Percentiles rank a stretch among this genome's conserved stretches.
Evolutionary conservation across 2,888 invertebrate genomes (phyloP).

Genomic region (Strigamia crassipes): DNA sequence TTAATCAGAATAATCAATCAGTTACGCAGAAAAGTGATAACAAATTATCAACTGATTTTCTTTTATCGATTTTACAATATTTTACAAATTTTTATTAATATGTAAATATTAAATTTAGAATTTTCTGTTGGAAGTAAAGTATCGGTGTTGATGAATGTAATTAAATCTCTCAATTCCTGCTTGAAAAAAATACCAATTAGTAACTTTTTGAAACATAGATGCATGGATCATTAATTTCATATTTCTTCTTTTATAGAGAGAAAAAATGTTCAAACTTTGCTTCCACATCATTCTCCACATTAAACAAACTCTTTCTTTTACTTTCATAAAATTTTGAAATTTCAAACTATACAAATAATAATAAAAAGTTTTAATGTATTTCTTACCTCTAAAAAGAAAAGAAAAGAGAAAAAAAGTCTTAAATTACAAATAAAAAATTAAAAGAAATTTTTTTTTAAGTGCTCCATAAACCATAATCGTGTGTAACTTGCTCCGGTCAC

Average conservation of each 20-base stretch:
- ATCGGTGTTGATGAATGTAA: conserved; percentile 12
- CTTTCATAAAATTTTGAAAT: conserved; percentile 23
- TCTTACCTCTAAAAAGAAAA: not conserved
- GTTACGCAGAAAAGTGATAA: not conserved
- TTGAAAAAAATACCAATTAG: conserved; percentile 34
- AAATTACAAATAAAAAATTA: not conserved
- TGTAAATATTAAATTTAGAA: not conserved
- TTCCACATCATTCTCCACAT: conserved; percentile 38
- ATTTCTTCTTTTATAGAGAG: not conserved
- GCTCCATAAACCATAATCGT: conserved; percentile 29
- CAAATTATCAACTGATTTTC: not conserved
- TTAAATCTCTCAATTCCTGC: conserved; percentile 7
- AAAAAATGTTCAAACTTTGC: conserved; percentile 16
- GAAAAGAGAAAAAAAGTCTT: not conserved
- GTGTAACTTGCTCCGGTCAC: conserved; percentile 18
- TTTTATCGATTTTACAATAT: not conserved
- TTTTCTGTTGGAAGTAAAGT: not conserved
- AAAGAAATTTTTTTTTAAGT: not conserved
- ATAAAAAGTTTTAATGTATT: conserved; percentile 38
- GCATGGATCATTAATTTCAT: conserved; percentile 27
- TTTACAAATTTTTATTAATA: not conserved
- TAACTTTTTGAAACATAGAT: conserved; percentile 34
- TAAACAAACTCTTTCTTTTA: conserved; percentile 17
- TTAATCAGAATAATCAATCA: not conserved
- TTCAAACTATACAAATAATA: conserved; percentile 29